Evolutionary conservation across 2,797 vertebrate species (phyloP).

Genomic region (Gadopsis bispinosus): DNA sequence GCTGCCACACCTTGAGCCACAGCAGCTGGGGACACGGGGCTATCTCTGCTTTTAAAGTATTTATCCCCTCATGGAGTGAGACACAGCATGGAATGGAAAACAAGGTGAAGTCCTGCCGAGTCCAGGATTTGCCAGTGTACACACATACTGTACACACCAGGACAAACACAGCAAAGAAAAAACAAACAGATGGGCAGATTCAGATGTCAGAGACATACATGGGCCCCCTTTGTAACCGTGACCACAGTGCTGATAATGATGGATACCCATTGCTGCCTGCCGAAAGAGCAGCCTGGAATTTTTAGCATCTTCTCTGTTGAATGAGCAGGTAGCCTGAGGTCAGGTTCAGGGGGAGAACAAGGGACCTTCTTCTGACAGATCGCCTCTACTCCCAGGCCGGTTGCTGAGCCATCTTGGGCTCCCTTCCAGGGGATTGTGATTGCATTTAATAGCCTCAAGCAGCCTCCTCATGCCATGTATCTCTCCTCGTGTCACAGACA

Average conservation of each 20-base stretch:
- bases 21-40: conserved; percentile 48
- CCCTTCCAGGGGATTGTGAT: conserved; percentile 66
- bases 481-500: conserved; percentile 64
- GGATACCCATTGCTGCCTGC: conserved; percentile 17
- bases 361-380: conserved; percentile 53
- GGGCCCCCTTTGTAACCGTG: conserved; percentile 7
- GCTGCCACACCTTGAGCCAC: conserved; percentile 43
- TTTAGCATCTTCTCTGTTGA: conserved; percentile 30
- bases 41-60: conserved; percentile 81
- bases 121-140: conserved; percentile 47
- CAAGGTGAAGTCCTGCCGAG: conserved; percentile 67
- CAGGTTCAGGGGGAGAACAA: conserved; percentile 39
- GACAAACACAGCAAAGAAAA: conserved; percentile 44
- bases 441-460: conserved; percentile 70
- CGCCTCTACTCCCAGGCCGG: conserved; percentile 47
- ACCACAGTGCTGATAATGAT: conserved; percentile 23
- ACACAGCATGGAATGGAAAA: conserved; percentile 70
- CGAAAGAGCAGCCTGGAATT: conserved; percentile 33
- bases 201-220: conserved; percentile 43
- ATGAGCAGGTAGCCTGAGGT: conserved; percentile 60
- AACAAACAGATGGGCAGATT: conserved; percentile 65
- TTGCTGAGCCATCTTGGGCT: conserved; percentile 61
- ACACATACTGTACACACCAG: conserved; percentile 51
- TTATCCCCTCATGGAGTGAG: conserved; percentile 71
- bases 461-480: conserved; percentile 58